Conservation (phyloP, 2,888 invertebrate genomes). For the Aporophyla lueneburgensis region DNA sequence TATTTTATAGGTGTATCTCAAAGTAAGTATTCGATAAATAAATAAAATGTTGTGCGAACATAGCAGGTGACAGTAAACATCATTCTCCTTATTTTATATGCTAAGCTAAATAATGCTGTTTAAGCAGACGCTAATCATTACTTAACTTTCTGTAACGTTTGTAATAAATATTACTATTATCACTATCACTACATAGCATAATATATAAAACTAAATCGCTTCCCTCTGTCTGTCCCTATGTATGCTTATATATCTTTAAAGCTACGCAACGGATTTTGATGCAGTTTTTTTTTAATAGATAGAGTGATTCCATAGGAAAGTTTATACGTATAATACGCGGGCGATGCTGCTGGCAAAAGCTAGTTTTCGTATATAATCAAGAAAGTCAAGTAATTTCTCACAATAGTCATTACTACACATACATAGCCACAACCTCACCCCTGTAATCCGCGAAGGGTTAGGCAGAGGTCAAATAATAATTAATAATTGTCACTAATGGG, state of each 20-base stretch:
- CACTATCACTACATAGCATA: too few relatives aligned
- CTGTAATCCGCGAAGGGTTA: not conserved
- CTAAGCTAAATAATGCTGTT: too few relatives aligned
- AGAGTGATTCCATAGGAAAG: too few relatives aligned
- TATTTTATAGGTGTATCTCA: slow-evolving; percentile 49
- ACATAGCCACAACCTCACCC: not conserved
- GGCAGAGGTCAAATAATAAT: not conserved
- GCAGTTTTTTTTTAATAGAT: too few relatives aligned
- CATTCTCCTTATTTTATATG: not conserved
- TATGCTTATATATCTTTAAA: too few relatives aligned
- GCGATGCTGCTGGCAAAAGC: too few relatives aligned
- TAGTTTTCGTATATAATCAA: not conserved
- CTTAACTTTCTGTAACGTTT: not conserved
- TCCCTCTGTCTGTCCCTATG: too few relatives aligned
- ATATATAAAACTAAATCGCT: too few relatives aligned
- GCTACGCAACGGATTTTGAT: too few relatives aligned
- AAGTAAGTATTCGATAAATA: slow-evolving; percentile 25
- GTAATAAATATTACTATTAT: not conserved
- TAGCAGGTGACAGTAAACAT: slow-evolving; percentile 27
- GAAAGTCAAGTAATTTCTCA: not conserved
- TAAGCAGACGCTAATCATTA: not conserved
- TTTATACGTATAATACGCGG: too few relatives aligned
- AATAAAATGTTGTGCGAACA: slow-evolving; percentile 21
- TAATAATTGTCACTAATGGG: not conserved
- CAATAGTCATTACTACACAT: not conserved